Percentiles rank a stretch among this genome's conserved stretches.
These are phyloP conservation scores for Dryocosmus kuriphilus DNA, from an alignment of 2,888 invertebrate species.

Conservation along the genomic window DNA sequence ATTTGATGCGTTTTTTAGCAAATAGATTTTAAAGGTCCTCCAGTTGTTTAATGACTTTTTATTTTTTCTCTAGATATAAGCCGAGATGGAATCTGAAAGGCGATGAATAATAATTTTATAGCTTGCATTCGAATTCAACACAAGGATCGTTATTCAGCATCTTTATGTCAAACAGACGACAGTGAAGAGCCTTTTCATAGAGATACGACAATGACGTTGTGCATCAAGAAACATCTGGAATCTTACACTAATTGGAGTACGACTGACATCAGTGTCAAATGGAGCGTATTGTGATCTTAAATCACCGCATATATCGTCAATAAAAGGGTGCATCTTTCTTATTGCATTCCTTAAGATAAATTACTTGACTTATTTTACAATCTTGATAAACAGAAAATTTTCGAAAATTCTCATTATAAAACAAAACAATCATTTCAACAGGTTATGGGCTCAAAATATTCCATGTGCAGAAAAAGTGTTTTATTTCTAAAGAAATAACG, in stretches of 20 bases:
- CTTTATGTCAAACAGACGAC: background rate
- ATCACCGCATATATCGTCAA: conserved; percentile 30
- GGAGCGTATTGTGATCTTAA: conserved; percentile 34
- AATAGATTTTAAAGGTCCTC: too few relatives aligned
- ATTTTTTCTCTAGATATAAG: too few relatives aligned
- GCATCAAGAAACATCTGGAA: conserved; percentile 43
- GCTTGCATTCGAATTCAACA: background rate
- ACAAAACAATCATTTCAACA: too few relatives aligned
- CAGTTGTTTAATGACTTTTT: too few relatives aligned
- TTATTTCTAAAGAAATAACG: too few relatives aligned
- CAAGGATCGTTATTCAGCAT: background rate
- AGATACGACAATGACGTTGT: conserved; percentile 38
- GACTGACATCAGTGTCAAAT: conserved; percentile 48
- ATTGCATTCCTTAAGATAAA: conserved; percentile 17
- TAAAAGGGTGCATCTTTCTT: background rate
- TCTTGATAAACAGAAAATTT: background rate
- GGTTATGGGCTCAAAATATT: too few relatives aligned
- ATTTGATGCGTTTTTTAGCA: too few relatives aligned
- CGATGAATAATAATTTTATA: background rate
- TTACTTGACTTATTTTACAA: background rate
- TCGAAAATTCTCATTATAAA: too few relatives aligned
- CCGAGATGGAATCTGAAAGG: background rate
- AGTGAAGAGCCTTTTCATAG: conserved; percentile 7
- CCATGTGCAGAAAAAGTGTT: too few relatives aligned
- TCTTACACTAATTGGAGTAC: conserved; percentile 49